Percentiles rank a stretch among this genome's conserved stretches.
phyloP scores from a whole-genome alignment of 2,888 invertebrate genomes.

The Hoplodrina blanda region DNA sequence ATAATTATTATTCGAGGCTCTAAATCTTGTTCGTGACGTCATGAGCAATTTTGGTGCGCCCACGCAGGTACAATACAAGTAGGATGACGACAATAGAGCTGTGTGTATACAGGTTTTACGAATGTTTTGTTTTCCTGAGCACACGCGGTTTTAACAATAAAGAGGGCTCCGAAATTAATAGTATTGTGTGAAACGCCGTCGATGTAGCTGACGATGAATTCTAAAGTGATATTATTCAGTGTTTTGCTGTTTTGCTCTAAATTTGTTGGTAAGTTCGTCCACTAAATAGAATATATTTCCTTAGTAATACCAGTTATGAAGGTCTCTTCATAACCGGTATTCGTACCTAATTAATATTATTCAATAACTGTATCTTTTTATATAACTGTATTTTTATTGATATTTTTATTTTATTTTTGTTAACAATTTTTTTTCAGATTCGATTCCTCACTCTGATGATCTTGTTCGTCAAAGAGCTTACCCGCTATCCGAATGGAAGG shows the following conservation, averaged over 20 bases:
- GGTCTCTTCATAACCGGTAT: too few relatives aligned
- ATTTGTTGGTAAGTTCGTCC: conserved; percentile 70
- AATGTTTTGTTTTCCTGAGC: conserved; percentile 67
- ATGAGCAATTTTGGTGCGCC: conserved; percentile 47
- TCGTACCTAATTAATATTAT: too few relatives aligned
- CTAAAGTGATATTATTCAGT: conserved; percentile 66
- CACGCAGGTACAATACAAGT: conserved; percentile 57
- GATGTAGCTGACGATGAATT: conserved; percentile 68
- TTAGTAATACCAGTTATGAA: too few relatives aligned
- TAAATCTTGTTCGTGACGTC: conserved; percentile 61
- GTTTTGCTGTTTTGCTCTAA: conserved; percentile 67
- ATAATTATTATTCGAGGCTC: conserved; percentile 42
- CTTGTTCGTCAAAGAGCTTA: conserved; percentile 46
- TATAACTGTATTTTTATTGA: too few relatives aligned
- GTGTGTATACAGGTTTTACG: conserved; percentile 78
- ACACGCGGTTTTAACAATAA: conserved; percentile 70
- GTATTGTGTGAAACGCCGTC: conserved; percentile 70
- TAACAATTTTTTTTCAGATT: conserved; percentile 64
- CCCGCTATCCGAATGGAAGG: conserved; percentile 37
- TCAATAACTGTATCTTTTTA: too few relatives aligned
- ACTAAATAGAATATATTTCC: not conserved
- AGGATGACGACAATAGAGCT: conserved; percentile 65
- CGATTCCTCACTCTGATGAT: conserved; percentile 55
- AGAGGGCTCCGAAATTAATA: conserved; percentile 64
- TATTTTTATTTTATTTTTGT: too few relatives aligned